Evolutionary conservation across 1,140 invertebrate genomes (phyloP).

Genomic region (Marisa cornuarietis): DNA sequence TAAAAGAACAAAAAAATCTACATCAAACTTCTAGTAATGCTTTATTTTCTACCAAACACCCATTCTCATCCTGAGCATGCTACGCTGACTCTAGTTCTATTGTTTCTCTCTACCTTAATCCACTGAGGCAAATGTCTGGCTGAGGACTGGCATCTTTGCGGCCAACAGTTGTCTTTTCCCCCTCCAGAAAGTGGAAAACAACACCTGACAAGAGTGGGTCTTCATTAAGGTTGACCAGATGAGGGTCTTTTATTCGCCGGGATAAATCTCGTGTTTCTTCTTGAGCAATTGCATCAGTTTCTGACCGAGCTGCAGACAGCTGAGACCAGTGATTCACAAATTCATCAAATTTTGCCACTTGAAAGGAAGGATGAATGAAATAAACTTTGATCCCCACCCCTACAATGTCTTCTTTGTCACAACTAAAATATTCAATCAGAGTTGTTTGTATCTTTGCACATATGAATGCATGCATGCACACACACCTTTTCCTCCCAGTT

Average conservation of each 20-base stretch:
- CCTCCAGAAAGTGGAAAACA: constrained; percentile 61
- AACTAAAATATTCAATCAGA: neutral
- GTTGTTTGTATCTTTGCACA: neutral
- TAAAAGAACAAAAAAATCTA: too few species aligned
- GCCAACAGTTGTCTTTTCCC: constrained; percentile 59
- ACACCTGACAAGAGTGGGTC: constrained; percentile 67
- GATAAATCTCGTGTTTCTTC: constrained; percentile 32
- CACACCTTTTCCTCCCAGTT: constrained; percentile 62
- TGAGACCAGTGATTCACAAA: constrained; percentile 23
- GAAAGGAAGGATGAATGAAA: neutral
- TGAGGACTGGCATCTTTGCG: constrained; percentile 58
- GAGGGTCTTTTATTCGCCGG: constrained; percentile 52
- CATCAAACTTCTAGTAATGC: neutral
- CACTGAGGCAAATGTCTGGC: constrained; percentile 62
- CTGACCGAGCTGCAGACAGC: constrained; percentile 51
- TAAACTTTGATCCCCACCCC: neutral
- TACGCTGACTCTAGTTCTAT: neutral
- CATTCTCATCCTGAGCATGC: too few species aligned
- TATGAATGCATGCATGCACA: neutral
- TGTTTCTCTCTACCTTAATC: constrained; percentile 53
- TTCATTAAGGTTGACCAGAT: constrained; percentile 66
- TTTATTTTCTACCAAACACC: too few species aligned
- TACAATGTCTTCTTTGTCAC: neutral
- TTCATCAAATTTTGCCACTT: neutral
- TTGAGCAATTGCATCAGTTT: constrained; percentile 43